Evolutionary conservation across 1,140 invertebrate genomes (phyloP).

Genomic region (Planococcus citri): DNA sequence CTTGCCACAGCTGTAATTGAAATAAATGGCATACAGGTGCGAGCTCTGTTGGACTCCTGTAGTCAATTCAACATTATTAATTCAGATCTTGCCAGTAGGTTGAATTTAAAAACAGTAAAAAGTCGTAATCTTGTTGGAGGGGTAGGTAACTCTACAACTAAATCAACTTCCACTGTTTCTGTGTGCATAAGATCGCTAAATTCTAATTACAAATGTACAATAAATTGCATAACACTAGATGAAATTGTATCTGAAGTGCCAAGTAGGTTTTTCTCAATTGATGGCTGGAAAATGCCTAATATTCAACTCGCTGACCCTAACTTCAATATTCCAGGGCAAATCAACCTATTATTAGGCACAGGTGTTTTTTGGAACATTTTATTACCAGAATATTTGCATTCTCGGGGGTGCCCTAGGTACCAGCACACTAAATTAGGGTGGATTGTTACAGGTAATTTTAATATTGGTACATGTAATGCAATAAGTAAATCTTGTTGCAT

Average conservation of each 20-base stretch:
- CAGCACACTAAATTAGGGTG: neutral
- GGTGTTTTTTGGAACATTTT: too few relatives aligned
- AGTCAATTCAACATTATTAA: neutral
- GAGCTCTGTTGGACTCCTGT: neutral
- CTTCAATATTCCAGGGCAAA: neutral
- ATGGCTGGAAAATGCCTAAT: neutral
- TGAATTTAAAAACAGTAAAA: neutral
- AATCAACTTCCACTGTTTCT: neutral
- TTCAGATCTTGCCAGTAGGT: neutral
- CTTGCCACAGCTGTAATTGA: too few relatives aligned
- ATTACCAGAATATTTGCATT: neutral
- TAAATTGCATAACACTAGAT: neutral
- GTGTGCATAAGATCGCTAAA: neutral
- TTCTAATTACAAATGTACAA: neutral
- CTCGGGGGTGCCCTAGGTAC: neutral
- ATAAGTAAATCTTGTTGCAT: neutral
- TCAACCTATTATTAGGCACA: neutral
- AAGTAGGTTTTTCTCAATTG: neutral
- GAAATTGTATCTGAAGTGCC: neutral
- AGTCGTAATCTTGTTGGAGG: neutral
- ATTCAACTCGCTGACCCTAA: neutral
- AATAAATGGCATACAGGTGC: too few relatives aligned
- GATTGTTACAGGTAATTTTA: neutral
- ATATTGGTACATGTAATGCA: neutral
- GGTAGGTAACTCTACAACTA: neutral